These are phyloP conservation scores for Mythimna albipuncta DNA, from an alignment of 2,888 invertebrate species.

Conservation along the genomic window DNA sequence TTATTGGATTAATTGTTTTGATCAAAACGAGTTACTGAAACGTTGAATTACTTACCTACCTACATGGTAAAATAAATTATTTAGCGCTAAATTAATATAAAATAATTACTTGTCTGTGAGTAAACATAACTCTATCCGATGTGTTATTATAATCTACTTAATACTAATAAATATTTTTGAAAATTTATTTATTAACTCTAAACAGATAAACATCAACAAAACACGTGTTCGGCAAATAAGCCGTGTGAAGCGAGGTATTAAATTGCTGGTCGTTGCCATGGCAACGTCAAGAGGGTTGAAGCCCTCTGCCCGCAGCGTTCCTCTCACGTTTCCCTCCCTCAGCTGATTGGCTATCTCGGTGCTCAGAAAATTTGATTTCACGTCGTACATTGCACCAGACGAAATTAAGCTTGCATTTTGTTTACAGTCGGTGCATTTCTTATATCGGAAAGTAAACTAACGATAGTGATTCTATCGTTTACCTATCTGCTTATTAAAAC, in stretches of 20 bases:
- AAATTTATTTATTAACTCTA: not conserved
- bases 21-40: not conserved
- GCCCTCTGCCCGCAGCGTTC: slow-evolving; percentile 72
- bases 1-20: not conserved
- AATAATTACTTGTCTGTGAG: not conserved
- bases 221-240: slow-evolving; percentile 71
- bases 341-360: slow-evolving; percentile 78
- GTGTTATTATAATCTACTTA: too few species aligned
- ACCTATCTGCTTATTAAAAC: not conserved
- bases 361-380: slow-evolving; percentile 71
- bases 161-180: not conserved
- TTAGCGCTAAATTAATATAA: not conserved
- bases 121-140: slow-evolving; percentile 21
- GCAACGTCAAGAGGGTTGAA: slow-evolving; percentile 85
- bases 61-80: not conserved
- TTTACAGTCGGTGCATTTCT: slow-evolving; percentile 3
- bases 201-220: slow-evolving; percentile 21
- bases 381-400: slow-evolving; percentile 46
- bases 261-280: slow-evolving; percentile 83
- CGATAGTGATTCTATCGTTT: not conserved
- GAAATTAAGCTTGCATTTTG: not conserved
- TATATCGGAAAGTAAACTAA: not conserved
- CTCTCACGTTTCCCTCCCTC: slow-evolving; percentile 73
- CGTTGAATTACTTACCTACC: not conserved
- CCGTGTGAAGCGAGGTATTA: slow-evolving; percentile 77